Evolutionary conservation across 2,797 vertebrate species (phyloP).

Genomic region (Sardinella longiceps): DNA sequence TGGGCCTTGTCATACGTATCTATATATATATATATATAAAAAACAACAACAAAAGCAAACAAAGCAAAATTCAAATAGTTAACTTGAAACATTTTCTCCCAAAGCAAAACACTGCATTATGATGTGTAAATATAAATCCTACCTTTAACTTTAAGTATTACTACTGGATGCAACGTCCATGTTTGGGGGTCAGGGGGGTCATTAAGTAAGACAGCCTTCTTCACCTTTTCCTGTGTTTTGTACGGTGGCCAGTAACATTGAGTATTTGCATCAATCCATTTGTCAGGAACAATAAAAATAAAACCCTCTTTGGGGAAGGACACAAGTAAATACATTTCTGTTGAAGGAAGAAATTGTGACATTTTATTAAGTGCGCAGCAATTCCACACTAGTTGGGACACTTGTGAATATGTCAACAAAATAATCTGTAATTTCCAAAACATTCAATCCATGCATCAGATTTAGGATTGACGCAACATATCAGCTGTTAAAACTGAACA

Average conservation of each 20-base stretch:
- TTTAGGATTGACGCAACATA: not conserved
- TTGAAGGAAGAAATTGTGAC: constrained; percentile 4
- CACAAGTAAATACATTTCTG: constrained; percentile 8
- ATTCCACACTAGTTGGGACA: not conserved
- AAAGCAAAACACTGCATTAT: no score
- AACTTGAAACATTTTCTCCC: no score
- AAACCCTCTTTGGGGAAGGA: not conserved
- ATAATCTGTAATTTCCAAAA: not conserved
- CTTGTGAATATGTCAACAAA: not conserved
- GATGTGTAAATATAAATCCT: not conserved
- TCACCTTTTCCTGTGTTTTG: not conserved
- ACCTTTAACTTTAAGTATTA: not conserved
- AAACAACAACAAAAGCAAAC: no score
- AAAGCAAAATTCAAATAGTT: no score
- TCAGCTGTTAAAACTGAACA: constrained; percentile 3
- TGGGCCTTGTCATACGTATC: no score
- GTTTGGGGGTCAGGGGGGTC: not conserved
- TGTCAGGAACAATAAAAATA: not conserved
- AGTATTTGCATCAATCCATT: not conserved
- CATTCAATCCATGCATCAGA: constrained; percentile 7
- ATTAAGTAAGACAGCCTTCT: not conserved
- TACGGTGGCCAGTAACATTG: not conserved
- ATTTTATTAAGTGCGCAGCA: not conserved
- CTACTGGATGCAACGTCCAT: not conserved
- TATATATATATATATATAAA: no score